These are phyloP conservation scores for Lethocerus indicus DNA, from an alignment of 1,140 invertebrate genomes.

Conservation along the genomic window DNA sequence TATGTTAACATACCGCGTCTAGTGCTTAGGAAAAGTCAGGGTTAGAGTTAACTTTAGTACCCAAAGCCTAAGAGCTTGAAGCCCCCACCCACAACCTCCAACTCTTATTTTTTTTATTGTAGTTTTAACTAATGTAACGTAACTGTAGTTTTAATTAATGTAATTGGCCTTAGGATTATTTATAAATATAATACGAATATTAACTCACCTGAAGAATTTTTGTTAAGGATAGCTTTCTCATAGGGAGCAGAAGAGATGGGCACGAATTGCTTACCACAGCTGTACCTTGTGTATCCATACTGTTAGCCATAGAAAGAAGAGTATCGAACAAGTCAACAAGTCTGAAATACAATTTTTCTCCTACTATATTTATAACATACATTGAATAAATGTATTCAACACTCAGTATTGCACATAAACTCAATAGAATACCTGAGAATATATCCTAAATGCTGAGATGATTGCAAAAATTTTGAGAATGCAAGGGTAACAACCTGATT, in stretches of 20 bases:
- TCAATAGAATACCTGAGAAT: slow-evolving; percentile 14
- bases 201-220: slow-evolving; percentile 17
- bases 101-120: no score
- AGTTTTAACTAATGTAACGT: no score
- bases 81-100: no score
- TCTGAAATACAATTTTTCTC: slow-evolving; percentile 8
- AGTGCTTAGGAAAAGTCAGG: no score
- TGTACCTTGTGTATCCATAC: slow-evolving; percentile 12
- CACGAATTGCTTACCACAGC: slow-evolving; percentile 19
- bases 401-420: background rate
- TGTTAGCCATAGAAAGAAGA: slow-evolving; percentile 11
- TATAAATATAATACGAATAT: no score
- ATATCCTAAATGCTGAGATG: slow-evolving; percentile 8
- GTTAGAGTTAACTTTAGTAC: no score
- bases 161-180: no score
- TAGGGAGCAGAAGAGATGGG: slow-evolving; percentile 16
- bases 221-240: slow-evolving; percentile 18
- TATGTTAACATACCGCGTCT: no score
- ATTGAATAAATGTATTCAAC: background rate
- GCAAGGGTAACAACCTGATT: slow-evolving; percentile 14
- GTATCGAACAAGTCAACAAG: slow-evolving; percentile 18
- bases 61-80: no score
- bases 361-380: background rate
- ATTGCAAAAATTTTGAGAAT: slow-evolving; percentile 13
- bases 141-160: no score